phyloP scores from a whole-genome alignment of 2,888 invertebrate species.

The Prostheceraeus crozeri region DNA sequence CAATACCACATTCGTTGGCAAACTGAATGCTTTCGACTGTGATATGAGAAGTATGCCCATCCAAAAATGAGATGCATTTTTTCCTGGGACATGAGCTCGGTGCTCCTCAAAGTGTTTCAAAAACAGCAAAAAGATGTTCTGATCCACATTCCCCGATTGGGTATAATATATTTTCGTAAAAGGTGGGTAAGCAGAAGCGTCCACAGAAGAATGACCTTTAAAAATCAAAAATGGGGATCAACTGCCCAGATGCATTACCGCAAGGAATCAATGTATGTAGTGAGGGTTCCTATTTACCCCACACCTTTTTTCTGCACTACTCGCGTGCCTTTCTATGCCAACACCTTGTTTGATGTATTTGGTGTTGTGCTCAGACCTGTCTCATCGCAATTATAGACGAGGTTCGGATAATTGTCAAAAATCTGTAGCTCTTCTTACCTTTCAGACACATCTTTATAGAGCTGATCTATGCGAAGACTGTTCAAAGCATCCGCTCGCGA shows the following conservation, averaged over 20 bases:
- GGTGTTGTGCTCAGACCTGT: constrained; percentile 14
- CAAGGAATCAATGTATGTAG: constrained; percentile 23
- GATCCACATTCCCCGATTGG: constrained; percentile 21
- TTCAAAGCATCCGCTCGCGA: constrained; percentile 24
- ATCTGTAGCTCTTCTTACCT: constrained; percentile 1
- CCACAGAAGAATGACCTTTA: not conserved
- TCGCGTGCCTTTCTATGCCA: constrained; percentile 22
- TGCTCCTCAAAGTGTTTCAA: constrained; percentile 11
- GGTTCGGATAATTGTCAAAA: constrained; percentile 3
- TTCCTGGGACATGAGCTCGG: constrained; percentile 13
- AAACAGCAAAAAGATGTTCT: constrained; percentile 16
- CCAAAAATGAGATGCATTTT: no score
- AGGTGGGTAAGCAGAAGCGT: constrained; percentile 1
- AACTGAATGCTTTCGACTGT: constrained; percentile 9
- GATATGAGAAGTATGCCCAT: constrained; percentile 20
- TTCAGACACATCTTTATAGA: constrained; percentile 7
- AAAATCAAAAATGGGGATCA: constrained; percentile 24
- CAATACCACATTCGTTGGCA: constrained; percentile 13
- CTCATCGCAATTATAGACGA: constrained; percentile 26
- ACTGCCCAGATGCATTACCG: constrained; percentile 16
- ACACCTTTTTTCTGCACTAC: constrained; percentile 18
- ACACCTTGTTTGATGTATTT: constrained; percentile 12
- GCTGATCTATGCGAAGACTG: constrained; percentile 2
- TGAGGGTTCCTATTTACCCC: constrained; percentile 21
- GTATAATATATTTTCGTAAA: constrained; percentile 13